Conservation (phyloP, 1,140 invertebrate genomes). For the Tigriopus japonicus region DNA sequence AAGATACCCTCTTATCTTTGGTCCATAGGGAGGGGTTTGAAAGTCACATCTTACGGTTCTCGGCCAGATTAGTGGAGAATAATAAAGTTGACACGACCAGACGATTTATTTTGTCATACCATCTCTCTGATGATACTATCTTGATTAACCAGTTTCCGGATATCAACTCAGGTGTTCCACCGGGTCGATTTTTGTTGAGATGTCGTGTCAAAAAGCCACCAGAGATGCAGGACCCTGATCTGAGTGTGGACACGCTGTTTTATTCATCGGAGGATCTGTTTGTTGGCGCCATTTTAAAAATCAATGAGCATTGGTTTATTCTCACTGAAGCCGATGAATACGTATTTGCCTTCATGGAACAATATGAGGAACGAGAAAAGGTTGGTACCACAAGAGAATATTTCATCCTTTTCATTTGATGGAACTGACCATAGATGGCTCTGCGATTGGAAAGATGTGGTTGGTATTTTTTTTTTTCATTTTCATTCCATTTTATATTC, state of each 20-base stretch:
- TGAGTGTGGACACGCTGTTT: constrained; percentile 41
- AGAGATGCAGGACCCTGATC: constrained; percentile 34
- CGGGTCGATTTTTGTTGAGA: constrained; percentile 46
- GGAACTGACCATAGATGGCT: too few species aligned
- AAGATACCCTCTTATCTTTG: not conserved
- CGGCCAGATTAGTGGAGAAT: constrained; percentile 48
- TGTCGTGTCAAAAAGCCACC: constrained; percentile 43
- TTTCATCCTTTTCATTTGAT: too few species aligned
- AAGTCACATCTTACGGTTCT: constrained; percentile 55
- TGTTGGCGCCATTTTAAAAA: constrained; percentile 48
- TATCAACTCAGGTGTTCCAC: constrained; percentile 46
- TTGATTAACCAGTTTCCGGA: constrained; percentile 50
- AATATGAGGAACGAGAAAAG: not conserved
- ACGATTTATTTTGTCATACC: constrained; percentile 60
- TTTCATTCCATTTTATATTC: too few species aligned
- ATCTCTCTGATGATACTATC: constrained; percentile 59
- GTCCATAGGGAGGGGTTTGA: constrained; percentile 41
- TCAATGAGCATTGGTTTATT: constrained; percentile 55
- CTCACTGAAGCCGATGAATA: constrained; percentile 65
- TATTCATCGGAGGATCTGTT: constrained; percentile 57
- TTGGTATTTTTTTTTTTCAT: too few species aligned
- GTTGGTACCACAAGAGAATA: too few species aligned
- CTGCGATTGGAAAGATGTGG: too few species aligned
- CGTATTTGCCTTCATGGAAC: constrained; percentile 67
- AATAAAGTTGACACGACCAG: constrained; percentile 43